Evolutionary conservation across 2,113 vertebrate species (phyloP), one percentile per base, ranked within the genome.

Genomic region (Rhipidura dahli): DNA sequence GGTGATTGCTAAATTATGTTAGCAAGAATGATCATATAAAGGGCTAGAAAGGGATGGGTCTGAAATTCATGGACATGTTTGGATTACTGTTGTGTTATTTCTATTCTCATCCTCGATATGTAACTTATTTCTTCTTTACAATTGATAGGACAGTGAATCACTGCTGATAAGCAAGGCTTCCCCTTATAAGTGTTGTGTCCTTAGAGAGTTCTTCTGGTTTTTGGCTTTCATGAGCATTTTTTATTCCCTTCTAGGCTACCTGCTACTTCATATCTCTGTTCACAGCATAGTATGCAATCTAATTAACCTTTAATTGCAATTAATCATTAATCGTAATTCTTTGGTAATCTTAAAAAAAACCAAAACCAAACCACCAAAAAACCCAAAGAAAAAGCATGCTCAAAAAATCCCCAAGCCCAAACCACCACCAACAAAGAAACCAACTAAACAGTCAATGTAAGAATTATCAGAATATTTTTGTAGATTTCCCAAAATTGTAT

Each of bases 81-180:
- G 68, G 31, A 57, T 63, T 54, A 30, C 40, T 68, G 42, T 44
- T 76, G 33, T 90, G 54, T n/a, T 39, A 27, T 51, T 96, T 85
- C 63, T 81, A 13, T 84, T 94, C 78, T 89, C 39, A 73, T 88
- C 94, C 33, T 2, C 0, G n/a, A 23, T 76, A 40, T 13, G 6
- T 23, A 89, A 66, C 37, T 89, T 30, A 45, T 88, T 89, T 86
- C 18, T 59, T 49, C 83, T 88, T 83, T 91, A 23, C 37, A 65
- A 31, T 19, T 89, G 45, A 72, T 80, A 83, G 65, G 72, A 81
- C 53, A 45, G n/a, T 17, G 15, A 57, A 76, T 80, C 76, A 16
- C 51, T 94, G 31, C 40, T 94, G 88, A 44, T 69, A 56, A 81
- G 14, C 30, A 95, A 87, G 90, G 51, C 66, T 97, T 97, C 73